phyloP scores from a whole-genome alignment of 1,140 invertebrate species.

The Euwallacea similis region DNA sequence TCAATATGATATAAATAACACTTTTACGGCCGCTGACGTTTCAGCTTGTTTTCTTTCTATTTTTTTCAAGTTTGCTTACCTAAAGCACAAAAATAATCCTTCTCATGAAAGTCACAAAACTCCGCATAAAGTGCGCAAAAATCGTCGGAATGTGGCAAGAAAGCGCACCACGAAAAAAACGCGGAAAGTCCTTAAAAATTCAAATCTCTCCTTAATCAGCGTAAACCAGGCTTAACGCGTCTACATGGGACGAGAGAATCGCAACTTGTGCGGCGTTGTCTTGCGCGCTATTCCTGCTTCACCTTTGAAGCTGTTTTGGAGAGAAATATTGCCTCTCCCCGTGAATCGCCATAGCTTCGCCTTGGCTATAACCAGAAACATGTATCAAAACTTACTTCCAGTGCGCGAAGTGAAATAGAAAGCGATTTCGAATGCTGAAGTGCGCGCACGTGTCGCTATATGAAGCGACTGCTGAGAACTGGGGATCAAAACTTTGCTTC shows the following conservation, averaged over 20 bases:
- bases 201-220: constrained; percentile 23
- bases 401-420: constrained; percentile 26
- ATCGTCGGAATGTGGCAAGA: constrained; percentile 4
- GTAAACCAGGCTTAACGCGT: constrained; percentile 30
- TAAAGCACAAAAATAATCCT: background rate
- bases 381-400: constrained; percentile 21
- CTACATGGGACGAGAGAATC: constrained; percentile 17
- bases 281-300: constrained; percentile 32
- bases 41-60: background rate
- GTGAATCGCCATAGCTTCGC: background rate
- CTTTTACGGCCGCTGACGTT: constrained; percentile 2
- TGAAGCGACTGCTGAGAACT: background rate
- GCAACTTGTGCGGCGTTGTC: constrained; percentile 30
- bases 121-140: background rate
- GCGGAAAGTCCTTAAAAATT: constrained; percentile 25
- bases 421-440: constrained; percentile 23
- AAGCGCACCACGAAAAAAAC: background rate
- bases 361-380: too few species aligned
- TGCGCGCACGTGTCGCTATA: constrained; percentile 18
- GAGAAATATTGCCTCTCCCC: constrained; percentile 16
- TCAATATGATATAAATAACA: constrained; percentile 11
- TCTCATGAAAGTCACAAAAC: too few species aligned
- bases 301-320: constrained; percentile 27
- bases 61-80: background rate
- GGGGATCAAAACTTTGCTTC: constrained; percentile 30